Conservation (phyloP, 2,888 invertebrate genomes). For the Phaedon cochleariae region DNA sequence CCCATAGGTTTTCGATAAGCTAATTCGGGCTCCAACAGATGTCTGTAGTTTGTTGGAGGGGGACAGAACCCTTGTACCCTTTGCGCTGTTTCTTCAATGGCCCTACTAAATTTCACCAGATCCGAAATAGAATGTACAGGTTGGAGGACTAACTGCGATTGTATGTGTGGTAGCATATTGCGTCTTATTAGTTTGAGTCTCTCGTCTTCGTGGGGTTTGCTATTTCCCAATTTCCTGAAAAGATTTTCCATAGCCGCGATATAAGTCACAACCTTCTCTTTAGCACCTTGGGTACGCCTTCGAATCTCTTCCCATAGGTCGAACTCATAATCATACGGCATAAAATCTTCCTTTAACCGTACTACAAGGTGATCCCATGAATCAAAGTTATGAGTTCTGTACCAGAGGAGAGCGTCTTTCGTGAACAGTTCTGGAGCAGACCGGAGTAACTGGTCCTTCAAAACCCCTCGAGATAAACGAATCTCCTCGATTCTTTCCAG, state of each 20-base stretch:
- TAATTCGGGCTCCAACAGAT: neutral
- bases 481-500: conserved; percentile 7
- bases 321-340: conserved; percentile 20
- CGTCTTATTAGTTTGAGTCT: conserved; percentile 16
- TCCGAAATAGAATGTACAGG: neutral
- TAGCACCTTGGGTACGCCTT: conserved; percentile 14
- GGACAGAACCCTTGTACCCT: conserved; percentile 12
- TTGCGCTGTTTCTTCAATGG: conserved; percentile 17
- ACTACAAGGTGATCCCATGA: neutral
- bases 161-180: conserved; percentile 19
- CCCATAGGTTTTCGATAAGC: neutral
- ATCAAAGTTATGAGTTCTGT: neutral
- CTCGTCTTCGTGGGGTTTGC: neutral
- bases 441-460: neutral
- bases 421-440: conserved; percentile 6
- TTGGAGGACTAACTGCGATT: neutral
- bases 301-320: conserved; percentile 21
- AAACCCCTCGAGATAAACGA: conserved; percentile 10
- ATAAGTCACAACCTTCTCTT: conserved; percentile 13
- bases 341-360: conserved; percentile 2
- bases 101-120: neutral
- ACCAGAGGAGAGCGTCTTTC: conserved; percentile 16
- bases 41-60: conserved; percentile 8
- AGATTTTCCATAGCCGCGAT: conserved; percentile 22
- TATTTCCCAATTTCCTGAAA: conserved; percentile 2